Evolutionary conservation across 2,797 vertebrate genomes (phyloP).

Genomic region (Intellagama lesueurii): DNA sequence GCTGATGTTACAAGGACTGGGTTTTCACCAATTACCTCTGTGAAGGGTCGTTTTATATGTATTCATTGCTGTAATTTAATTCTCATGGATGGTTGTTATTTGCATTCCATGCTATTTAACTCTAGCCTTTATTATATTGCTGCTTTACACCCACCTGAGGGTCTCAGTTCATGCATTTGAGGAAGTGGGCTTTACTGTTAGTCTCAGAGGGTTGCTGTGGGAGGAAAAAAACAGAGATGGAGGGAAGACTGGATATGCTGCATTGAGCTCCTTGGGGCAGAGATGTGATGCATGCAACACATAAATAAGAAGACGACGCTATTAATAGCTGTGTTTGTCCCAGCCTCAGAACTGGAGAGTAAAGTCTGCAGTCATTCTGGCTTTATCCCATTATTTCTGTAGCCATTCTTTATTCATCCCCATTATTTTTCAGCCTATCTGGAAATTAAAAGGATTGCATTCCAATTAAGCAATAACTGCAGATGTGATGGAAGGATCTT

Average conservation of each 20-base stretch:
- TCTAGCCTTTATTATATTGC: background rate
- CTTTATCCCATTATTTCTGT: no score
- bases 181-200: background rate
- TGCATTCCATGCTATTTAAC: background rate
- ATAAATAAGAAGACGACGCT: background rate
- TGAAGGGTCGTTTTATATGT: background rate
- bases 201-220: background rate
- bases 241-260: no score
- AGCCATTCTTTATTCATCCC: background rate
- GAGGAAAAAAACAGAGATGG: no score
- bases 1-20: background rate
- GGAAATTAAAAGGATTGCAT: background rate
- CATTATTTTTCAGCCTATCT: background rate
- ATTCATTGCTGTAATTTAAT: background rate
- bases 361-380: no score
- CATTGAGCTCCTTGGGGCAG: no score
- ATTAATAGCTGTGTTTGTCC: background rate
- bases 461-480: background rate
- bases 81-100: slow-evolving; percentile 1
- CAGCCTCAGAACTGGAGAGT: background rate
- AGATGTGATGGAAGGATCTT: background rate
- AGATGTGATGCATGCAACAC: no score
- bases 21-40: background rate
- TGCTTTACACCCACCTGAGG: background rate
- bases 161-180: background rate